Evolutionary conservation across 2,113 vertebrate genomes (phyloP).

Genomic region (Hippolais icterina): DNA sequence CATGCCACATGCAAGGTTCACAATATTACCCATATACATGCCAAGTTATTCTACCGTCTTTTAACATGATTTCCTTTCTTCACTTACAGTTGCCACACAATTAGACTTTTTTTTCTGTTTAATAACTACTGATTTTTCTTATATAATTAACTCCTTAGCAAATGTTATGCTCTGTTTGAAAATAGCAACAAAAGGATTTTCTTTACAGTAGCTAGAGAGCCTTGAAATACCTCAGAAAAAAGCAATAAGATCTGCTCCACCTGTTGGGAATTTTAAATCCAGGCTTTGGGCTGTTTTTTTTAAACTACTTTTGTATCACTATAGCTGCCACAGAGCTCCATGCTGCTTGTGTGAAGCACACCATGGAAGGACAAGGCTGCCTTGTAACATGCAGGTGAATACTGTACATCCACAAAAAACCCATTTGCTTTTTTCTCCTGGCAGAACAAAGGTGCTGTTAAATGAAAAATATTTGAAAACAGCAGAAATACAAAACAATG

Average conservation of each 20-base stretch:
- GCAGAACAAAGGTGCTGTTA: background rate
- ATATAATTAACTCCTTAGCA: background rate
- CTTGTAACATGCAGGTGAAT: background rate
- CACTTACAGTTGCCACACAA: background rate
- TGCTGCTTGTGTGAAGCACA: background rate
- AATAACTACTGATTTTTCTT: background rate
- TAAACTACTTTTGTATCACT: background rate
- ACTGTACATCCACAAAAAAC: background rate
- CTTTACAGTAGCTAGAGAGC: background rate
- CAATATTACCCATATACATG: background rate
- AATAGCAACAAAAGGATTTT: background rate
- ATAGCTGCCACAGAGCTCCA: background rate
- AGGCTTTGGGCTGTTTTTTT: background rate
- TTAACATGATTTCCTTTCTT: background rate
- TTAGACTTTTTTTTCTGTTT: background rate
- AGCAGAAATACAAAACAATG: background rate
- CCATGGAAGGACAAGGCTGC: background rate
- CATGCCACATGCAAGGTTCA: background rate
- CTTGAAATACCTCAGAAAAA: background rate
- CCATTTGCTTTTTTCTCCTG: background rate
- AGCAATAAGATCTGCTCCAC: background rate
- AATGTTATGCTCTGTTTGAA: background rate
- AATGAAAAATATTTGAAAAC: background rate
- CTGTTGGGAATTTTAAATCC: slow-evolving; percentile 34
- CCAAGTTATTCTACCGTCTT: background rate